A percentile compares a stretch with the other conserved stretches of the same genome.
Conservation (phyloP, 1,140 invertebrate genomes). For the Ceratosolen solmsi region DNA sequence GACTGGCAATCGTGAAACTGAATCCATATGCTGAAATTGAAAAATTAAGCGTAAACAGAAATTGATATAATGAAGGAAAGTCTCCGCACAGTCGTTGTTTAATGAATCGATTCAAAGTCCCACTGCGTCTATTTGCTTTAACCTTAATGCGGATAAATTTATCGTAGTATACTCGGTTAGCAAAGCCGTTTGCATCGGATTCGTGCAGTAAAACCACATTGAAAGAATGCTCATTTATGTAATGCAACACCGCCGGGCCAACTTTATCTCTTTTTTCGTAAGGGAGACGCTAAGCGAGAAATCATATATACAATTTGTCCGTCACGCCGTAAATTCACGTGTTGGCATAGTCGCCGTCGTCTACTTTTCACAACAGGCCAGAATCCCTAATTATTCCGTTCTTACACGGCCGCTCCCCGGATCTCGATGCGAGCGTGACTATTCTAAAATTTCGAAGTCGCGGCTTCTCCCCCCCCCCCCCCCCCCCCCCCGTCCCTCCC, state of each 20-base stretch:
- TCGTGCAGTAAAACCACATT: constrained; percentile 40
- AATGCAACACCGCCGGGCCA: constrained; percentile 60
- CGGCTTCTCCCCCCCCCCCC: neutral
- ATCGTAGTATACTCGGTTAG: constrained; percentile 48
- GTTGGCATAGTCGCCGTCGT: constrained; percentile 42
- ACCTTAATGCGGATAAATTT: constrained; percentile 53
- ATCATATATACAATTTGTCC: constrained; percentile 58
- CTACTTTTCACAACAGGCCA: constrained; percentile 57
- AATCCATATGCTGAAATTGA: too few species aligned
- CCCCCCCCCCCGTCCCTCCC: neutral
- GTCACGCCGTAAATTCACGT: constrained; percentile 56
- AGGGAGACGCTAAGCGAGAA: neutral
- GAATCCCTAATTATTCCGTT: constrained; percentile 56
- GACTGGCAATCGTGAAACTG: too few species aligned
- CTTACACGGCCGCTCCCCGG: neutral
- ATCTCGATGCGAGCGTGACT: constrained; percentile 16
- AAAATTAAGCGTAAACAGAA: too few species aligned
- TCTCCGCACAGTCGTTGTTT: too few species aligned
- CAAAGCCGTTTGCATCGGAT: constrained; percentile 33
- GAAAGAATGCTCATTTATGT: constrained; percentile 65
- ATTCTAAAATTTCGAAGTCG: constrained; percentile 23
- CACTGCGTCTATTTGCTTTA: neutral
- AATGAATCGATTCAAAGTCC: neutral
- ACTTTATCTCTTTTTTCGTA: constrained; percentile 62
- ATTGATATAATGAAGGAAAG: too few species aligned